phyloP scores from a whole-genome alignment of 2,113 vertebrate species.

The Colius striatus region DNA sequence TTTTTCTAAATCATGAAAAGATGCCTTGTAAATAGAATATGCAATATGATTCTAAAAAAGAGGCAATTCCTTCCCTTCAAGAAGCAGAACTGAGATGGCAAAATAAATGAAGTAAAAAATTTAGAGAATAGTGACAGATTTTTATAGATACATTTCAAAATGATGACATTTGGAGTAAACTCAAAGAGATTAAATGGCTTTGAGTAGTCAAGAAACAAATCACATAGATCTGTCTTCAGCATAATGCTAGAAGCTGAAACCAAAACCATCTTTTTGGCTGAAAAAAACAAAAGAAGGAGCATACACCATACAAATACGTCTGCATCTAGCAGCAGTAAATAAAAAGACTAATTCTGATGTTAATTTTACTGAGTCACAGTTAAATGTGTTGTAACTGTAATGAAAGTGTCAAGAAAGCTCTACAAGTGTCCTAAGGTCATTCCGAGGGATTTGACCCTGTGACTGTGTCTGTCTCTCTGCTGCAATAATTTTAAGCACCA shows the following conservation, averaged over 20 bases:
- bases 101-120: constrained; percentile 23
- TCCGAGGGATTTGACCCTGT: background rate
- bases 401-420: background rate
- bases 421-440: too few relatives aligned
- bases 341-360: background rate
- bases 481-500: background rate
- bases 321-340: background rate
- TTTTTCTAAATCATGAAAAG: background rate
- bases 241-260: constrained; percentile 18
- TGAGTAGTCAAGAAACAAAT: constrained; percentile 32
- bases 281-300: background rate
- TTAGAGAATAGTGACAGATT: constrained; percentile 22
- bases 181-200: constrained; percentile 49
- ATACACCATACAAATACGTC: background rate
- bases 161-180: constrained; percentile 42
- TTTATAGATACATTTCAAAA: constrained; percentile 43
- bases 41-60: background rate
- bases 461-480: background rate
- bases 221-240: background rate
- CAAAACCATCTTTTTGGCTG: background rate
- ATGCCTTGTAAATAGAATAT: background rate
- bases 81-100: background rate
- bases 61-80: background rate
- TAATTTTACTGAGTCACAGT: background rate
- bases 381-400: background rate